phyloP scores from a whole-genome alignment of 2,888 invertebrate genomes.

The Toxonevra muliebris region DNA sequence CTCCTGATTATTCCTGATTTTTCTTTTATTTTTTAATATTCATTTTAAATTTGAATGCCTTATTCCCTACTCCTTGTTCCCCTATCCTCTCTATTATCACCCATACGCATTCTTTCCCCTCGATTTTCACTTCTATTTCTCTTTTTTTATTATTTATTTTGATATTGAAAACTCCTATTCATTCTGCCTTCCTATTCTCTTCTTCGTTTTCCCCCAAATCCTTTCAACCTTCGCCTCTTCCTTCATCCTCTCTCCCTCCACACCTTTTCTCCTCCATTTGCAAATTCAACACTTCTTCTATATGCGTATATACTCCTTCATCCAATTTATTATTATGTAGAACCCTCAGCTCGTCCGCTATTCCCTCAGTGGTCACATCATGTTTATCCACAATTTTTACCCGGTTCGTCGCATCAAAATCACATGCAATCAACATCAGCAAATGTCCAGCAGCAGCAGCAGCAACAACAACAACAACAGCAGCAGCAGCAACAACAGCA shows the following conservation, averaged over 20 bases:
- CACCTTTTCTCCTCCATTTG: not conserved
- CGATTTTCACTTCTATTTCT: not conserved
- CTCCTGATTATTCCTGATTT: not conserved
- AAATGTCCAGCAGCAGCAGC: conserved; percentile 59
- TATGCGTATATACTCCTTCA: not conserved
- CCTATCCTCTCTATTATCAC: not conserved
- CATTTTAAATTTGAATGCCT: not conserved
- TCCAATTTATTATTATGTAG: conserved; percentile 44
- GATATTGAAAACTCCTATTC: not conserved
- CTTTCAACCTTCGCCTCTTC: not conserved
- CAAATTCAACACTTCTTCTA: not conserved
- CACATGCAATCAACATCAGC: conserved; percentile 63
- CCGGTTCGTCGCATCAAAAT: conserved; percentile 82
- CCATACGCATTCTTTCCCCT: not conserved
- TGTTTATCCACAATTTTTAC: conserved; percentile 93
- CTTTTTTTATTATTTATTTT: not conserved
- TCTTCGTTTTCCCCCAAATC: not conserved
- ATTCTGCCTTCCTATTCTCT: not conserved
- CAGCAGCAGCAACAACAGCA: conserved; percentile 56
- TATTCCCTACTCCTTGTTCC: not conserved
- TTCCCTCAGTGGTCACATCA: conserved; percentile 96
- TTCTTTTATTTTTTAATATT: not conserved
- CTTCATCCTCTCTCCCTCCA: not conserved
- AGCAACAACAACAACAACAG: conserved; percentile 65
- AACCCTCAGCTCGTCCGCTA: conserved; percentile 74